Base-by-base conservation (phyloP, 2,888 invertebrate species). In the Tromatobia lineatoria region DNA sequence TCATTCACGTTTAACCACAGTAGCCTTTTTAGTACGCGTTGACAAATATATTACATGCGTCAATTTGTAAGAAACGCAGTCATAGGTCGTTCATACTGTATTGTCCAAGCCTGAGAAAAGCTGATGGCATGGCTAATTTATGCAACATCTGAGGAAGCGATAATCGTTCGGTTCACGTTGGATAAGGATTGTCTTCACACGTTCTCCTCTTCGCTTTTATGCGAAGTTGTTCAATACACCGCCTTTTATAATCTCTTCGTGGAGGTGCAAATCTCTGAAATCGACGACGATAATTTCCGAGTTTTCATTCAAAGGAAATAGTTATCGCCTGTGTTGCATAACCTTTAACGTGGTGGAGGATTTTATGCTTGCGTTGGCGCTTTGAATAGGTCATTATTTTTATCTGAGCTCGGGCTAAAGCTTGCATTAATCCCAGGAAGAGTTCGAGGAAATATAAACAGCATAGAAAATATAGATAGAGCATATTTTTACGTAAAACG, bases 151-250 rank as follows among this genome's bases (percentile, higher is more conserved):
- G 77, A 75, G 59, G 64, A 59, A 75, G 50, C 82, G 70, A 79
- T 85, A 78, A 85, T 85, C 78, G 82, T 82, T 78, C 34, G 74
- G 61, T 64, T 71, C 66, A 42, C 52, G 61, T 45, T 42, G 57
- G 66, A 77, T 67, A 82, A 29, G n/a, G 59, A 70, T 70, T 66
- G 52, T 61, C 75, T 64, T 57, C 52, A 54, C 57, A 74, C 78
- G 73, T 77, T 81, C 76, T 61, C 82, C 73, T 69, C 78, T 50
- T 47, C 76, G 61, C 8, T 34, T 38, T 61, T 75, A 84, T 85
- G 71, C 79, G 52, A 34, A 38, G 64, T 23, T 34, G 73, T 38
- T 75, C 20, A 29, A 52, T 64, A 34, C 23, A 50, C 52, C 61
- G 6, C 47, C 15, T 8, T 15, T 61, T 66, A 38, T 38, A 64